Evolutionary conservation across 2,888 invertebrate genomes (phyloP).

Genomic region (Willowsia nigromaculata): DNA sequence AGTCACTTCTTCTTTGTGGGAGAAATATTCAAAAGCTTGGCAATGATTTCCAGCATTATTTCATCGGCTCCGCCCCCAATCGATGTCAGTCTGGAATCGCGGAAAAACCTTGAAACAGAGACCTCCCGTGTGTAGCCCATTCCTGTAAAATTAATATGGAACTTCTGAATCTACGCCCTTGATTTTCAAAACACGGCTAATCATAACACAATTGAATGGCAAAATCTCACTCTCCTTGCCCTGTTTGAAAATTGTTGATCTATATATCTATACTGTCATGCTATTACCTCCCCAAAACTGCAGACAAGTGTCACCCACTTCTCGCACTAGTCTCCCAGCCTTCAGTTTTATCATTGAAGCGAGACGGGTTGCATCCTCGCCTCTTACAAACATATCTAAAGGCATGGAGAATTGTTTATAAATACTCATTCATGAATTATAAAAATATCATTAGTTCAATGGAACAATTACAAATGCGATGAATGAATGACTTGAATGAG

Average conservation of each 20-base stretch:
- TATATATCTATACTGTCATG: too few relatives aligned
- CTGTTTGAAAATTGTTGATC: too few relatives aligned
- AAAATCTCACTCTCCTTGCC: too few relatives aligned
- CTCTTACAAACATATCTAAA: conserved; percentile 77
- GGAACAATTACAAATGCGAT: too few relatives aligned
- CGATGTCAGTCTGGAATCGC: conserved; percentile 82
- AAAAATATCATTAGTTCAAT: too few relatives aligned
- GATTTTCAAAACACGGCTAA: too few relatives aligned
- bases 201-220: too few relatives aligned
- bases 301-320: conserved; percentile 82
- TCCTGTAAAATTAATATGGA: conserved; percentile 75
- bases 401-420: too few relatives aligned
- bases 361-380: conserved; percentile 81
- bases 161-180: too few relatives aligned
- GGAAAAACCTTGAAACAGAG: conserved; percentile 80
- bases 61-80: conserved; percentile 84
- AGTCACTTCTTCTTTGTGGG: conserved; percentile 76
- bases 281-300: conserved; percentile 82
- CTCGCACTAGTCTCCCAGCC: conserved; percentile 81
- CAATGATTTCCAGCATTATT: conserved; percentile 83
- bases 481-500: too few relatives aligned
- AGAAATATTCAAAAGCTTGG: conserved; percentile 82
- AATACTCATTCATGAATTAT: too few relatives aligned
- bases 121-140: conserved; percentile 83
- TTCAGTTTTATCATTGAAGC: conserved; percentile 84